These are phyloP conservation scores for Tilapia sparmanii DNA, from an alignment of 2,113 vertebrate genomes.

Conservation along the genomic window DNA sequence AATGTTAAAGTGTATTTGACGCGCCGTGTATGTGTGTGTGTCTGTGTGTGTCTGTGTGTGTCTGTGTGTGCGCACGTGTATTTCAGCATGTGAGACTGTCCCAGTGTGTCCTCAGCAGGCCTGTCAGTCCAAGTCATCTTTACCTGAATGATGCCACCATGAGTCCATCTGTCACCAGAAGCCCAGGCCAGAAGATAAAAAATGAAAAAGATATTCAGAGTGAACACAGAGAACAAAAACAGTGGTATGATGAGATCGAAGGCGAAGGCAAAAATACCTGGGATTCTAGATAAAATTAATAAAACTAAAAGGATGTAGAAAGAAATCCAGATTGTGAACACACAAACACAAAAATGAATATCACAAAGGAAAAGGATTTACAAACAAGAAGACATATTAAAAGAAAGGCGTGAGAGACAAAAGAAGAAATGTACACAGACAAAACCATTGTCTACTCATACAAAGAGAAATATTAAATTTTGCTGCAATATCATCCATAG, in stretches of 20 bases:
- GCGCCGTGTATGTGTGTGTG: background rate
- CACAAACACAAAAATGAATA: background rate
- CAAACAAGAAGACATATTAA: background rate
- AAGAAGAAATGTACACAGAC: background rate
- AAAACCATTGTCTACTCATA: background rate
- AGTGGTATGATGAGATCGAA: background rate
- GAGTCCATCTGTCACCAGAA: constrained; percentile 50
- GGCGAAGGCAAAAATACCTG: background rate
- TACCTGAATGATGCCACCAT: constrained; percentile 41
- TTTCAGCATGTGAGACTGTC: background rate
- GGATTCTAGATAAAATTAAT: background rate
- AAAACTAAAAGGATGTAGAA: background rate
- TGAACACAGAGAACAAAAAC: background rate
- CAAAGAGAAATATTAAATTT: background rate
- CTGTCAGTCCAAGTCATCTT: constrained; percentile 55
- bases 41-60: background rate
- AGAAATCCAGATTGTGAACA: background rate
- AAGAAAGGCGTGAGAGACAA: background rate
- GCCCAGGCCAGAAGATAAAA: constrained; percentile 2
- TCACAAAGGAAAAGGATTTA: background rate
- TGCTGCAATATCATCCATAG: background rate
- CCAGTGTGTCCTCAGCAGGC: constrained; percentile 35
- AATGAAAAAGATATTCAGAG: background rate
- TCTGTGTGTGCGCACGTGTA: background rate
- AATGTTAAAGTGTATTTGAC: background rate